A percentile compares a stretch with the other conserved stretches of the same genome.
Conservation (phyloP, 2,113 vertebrate species). For the Ovis aries region DNA sequence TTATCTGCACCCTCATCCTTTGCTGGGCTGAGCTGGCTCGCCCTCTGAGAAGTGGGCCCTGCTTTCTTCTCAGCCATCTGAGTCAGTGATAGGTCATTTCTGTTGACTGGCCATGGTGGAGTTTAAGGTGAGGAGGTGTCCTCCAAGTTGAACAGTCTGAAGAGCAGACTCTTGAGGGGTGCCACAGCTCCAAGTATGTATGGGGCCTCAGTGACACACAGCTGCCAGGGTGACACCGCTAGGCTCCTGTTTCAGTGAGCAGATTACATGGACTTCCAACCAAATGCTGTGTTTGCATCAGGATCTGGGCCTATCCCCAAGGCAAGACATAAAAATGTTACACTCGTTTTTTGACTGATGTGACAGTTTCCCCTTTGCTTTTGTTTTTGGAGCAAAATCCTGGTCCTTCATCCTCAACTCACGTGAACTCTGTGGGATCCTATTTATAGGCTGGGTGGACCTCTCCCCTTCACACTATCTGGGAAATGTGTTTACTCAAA, state of each 20-base stretch:
- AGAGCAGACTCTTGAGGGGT: not conserved
- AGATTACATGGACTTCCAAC: not conserved
- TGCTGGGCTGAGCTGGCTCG: not conserved
- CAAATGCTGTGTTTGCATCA: not conserved
- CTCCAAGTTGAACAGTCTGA: not conserved
- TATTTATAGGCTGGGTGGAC: not conserved
- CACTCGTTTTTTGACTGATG: not conserved
- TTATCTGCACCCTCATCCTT: not conserved
- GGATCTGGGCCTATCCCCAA: not conserved
- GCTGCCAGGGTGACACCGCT: not conserved
- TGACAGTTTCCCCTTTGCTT: not conserved
- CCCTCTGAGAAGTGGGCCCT: not conserved
- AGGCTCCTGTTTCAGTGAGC: not conserved
- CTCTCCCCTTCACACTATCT: not conserved
- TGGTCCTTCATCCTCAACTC: not conserved
- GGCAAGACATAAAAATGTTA: not conserved
- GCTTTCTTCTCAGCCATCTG: not conserved
- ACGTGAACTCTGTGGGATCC: not conserved
- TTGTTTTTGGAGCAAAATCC: not conserved
- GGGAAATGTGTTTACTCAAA: constrained; percentile 6
- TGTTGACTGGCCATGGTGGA: not conserved
- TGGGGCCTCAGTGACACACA: not conserved
- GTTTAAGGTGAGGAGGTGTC: not conserved
- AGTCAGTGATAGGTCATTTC: not conserved
- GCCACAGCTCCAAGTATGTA: not conserved